Evolutionary conservation across 2,113 vertebrate genomes (phyloP).

Genomic region (Phaethon lepturus): DNA sequence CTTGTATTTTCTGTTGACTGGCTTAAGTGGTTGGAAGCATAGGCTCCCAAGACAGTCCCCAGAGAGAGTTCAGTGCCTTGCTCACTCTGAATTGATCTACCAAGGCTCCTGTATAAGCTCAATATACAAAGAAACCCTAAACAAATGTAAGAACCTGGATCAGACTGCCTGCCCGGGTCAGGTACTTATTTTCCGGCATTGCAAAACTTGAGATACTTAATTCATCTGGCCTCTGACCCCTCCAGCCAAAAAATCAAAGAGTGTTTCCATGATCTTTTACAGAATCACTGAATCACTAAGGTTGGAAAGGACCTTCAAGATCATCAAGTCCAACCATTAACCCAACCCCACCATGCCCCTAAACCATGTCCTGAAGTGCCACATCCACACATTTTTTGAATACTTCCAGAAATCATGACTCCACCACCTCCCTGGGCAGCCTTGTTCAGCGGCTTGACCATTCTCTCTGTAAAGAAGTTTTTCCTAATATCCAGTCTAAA

Average conservation of each 20-base stretch:
- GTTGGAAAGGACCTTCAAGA: too few species aligned
- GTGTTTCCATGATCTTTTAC: neutral
- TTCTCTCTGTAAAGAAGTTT: too few species aligned
- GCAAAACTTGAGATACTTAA: neutral
- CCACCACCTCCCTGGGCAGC: too few species aligned
- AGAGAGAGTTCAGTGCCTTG: neutral
- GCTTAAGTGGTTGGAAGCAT: neutral
- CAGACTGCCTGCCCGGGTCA: neutral
- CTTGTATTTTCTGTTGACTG: neutral
- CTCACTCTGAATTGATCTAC: neutral
- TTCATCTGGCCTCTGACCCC: neutral
- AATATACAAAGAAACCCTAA: neutral
- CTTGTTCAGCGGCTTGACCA: too few species aligned
- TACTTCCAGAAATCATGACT: too few species aligned
- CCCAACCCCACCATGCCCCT: too few species aligned
- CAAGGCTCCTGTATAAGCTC: neutral
- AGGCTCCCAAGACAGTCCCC: neutral
- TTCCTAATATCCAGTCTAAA: too few species aligned
- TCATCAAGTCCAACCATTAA: too few species aligned
- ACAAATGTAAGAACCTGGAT: neutral
- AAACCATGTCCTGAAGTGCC: too few species aligned
- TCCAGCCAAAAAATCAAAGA: neutral
- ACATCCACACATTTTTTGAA: too few species aligned
- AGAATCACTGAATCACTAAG: too few species aligned
- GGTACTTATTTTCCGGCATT: neutral